Evolutionary conservation across 2,797 vertebrate genomes (phyloP).

Genomic region (Meda fulgida): DNA sequence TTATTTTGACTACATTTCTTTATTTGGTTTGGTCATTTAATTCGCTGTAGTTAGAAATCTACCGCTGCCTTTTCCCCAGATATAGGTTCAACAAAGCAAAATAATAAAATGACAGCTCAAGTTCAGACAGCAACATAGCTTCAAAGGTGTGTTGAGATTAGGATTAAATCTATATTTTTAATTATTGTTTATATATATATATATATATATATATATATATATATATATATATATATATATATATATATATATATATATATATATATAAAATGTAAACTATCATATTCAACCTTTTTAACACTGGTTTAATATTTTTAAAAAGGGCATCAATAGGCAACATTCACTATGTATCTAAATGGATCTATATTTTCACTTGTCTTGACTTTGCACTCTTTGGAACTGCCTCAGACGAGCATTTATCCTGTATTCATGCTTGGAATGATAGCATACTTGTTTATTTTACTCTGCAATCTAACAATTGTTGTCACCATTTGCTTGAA

Average conservation of each 20-base stretch:
- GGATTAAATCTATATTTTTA: neutral
- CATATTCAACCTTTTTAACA: neutral
- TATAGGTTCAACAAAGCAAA: neutral
- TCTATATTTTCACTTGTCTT: constrained; percentile 50
- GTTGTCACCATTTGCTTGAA: constrained; percentile 62
- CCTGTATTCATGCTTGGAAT: constrained; percentile 68
- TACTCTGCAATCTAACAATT: constrained; percentile 68
- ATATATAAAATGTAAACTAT: too few relatives aligned
- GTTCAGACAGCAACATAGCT: neutral
- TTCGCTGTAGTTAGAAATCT: neutral
- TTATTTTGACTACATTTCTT: neutral
- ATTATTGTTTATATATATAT: too few relatives aligned
- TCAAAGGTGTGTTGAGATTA: neutral
- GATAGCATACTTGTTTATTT: constrained; percentile 64
- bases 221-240: too few relatives aligned
- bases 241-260: too few relatives aligned
- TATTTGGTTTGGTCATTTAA: neutral
- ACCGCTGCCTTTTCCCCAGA: neutral
- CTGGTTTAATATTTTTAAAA: neutral
- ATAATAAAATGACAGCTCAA: neutral
- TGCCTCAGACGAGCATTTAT: constrained; percentile 60
- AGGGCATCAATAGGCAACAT: neutral
- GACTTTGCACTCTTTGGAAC: constrained; percentile 55
- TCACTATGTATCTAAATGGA: constrained; percentile 44
- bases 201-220: too few relatives aligned